Evolutionary conservation across 2,113 vertebrate genomes (phyloP).

Genomic region (Equus przewalskii): DNA sequence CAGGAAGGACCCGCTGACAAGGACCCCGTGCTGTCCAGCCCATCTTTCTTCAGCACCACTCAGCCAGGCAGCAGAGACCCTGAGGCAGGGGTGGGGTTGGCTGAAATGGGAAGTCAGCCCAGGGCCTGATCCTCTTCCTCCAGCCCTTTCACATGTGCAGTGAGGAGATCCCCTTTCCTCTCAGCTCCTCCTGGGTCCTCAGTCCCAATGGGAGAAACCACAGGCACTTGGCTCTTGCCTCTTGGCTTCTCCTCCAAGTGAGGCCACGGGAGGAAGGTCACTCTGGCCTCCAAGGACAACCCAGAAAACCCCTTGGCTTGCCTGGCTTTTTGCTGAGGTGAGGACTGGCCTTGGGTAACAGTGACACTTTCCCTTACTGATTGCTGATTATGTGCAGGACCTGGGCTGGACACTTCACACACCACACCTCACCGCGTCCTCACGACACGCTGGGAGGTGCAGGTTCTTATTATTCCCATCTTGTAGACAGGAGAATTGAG

Average conservation of each 20-base stretch:
- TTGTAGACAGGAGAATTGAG: background rate
- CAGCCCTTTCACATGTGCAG: background rate
- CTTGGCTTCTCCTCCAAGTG: background rate
- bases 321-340: background rate
- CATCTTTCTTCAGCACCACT: background rate
- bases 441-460: background rate
- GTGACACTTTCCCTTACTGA: background rate
- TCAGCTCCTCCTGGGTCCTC: background rate
- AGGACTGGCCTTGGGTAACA: background rate
- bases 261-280: conserved; percentile 1
- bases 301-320: background rate
- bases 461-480: background rate
- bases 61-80: background rate
- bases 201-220: background rate
- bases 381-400: background rate
- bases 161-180: background rate
- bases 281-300: background rate
- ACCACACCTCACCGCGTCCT: background rate
- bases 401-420: background rate
- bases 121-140: background rate
- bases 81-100: background rate
- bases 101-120: background rate
- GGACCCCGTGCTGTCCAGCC: background rate
- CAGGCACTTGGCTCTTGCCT: background rate
- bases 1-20: background rate